Conservation (phyloP, 2,113 vertebrate genomes). For the Aix galericulata region DNA sequence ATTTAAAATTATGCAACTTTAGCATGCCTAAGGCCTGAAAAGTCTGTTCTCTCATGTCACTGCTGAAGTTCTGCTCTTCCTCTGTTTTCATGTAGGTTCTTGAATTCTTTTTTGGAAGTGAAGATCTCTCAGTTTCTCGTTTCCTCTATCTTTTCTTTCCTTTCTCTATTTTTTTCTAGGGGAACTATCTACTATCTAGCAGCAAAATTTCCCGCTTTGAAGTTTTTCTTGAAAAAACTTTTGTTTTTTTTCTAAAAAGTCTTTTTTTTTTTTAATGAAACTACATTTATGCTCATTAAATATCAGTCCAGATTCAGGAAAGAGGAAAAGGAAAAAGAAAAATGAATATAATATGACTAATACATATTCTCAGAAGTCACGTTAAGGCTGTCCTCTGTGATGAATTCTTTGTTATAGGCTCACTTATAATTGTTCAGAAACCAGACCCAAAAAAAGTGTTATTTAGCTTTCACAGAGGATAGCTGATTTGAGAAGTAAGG, state of each 20-base stretch:
- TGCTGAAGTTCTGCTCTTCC: neutral
- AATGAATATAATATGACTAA: neutral
- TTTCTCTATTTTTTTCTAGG: too few species aligned
- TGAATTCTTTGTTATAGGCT: neutral
- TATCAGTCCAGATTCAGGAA: neutral
- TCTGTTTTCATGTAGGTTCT: neutral
- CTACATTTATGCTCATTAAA: neutral
- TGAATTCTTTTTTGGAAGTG: neutral
- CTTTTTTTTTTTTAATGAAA: neutral
- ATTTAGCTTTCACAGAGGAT: neutral
- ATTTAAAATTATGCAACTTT: neutral
- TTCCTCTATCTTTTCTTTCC: neutral
- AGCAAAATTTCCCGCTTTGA: neutral
- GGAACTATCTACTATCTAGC: neutral
- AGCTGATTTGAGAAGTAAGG: neutral
- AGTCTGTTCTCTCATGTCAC: neutral
- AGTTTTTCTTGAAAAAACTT: neutral
- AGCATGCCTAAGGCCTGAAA: neutral
- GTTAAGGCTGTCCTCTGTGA: neutral
- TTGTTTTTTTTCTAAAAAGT: neutral
- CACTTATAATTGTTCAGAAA: neutral
- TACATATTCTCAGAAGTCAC: neutral
- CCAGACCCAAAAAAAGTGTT: neutral
- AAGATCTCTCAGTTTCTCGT: neutral
- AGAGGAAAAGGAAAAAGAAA: neutral